These are phyloP conservation scores for Tiliacea aurago DNA, from an alignment of 2,888 invertebrate genomes.

Conservation along the genomic window DNA sequence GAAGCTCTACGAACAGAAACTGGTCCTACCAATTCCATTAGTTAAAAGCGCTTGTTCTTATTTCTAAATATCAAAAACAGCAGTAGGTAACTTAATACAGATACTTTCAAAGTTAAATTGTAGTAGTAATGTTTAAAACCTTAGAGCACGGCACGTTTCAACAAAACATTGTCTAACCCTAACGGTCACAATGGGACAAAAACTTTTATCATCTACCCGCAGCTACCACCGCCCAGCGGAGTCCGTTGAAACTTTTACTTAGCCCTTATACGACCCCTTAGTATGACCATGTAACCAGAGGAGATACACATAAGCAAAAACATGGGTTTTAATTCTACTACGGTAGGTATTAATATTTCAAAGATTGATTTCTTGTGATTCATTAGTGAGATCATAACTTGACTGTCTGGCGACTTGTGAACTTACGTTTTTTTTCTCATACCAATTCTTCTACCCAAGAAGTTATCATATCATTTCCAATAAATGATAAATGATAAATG, in stretches of 20 bases:
- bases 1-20: no score
- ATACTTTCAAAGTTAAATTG: no score
- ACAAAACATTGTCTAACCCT: slow-evolving; percentile 45
- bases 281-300: not conserved
- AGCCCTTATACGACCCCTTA: slow-evolving; percentile 21
- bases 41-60: no score
- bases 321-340: not conserved
- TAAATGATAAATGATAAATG: no score
- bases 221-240: slow-evolving; percentile 15
- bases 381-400: not conserved
- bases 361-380: not conserved
- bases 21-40: no score
- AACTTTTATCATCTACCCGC: slow-evolving; percentile 56
- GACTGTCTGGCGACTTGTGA: not conserved
- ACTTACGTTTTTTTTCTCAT: no score
- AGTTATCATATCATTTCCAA: no score
- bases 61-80: no score
- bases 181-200: slow-evolving; percentile 43
- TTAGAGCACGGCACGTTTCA: slow-evolving; percentile 32
- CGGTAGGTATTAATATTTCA: not conserved
- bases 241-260: slow-evolving; percentile 43
- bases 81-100: no score
- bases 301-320: slow-evolving; percentile 11
- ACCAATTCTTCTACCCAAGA: no score
- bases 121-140: slow-evolving; percentile 14